phyloP scores from a whole-genome alignment of 2,113 vertebrate genomes.

The Trochalopteron elliotii region DNA sequence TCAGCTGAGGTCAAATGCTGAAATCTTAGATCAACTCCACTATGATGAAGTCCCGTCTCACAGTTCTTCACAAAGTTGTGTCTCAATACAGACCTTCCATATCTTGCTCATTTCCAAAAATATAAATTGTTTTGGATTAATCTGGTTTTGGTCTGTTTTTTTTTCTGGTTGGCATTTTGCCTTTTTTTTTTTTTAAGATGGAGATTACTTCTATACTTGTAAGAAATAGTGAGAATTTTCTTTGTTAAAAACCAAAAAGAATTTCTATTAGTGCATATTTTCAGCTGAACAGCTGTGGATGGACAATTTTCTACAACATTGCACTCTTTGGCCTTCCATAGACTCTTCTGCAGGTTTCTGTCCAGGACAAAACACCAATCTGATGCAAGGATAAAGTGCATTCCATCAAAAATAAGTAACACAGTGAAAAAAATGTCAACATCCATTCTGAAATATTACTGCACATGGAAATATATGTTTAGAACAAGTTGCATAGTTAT shows the following conservation, averaged over 20 bases:
- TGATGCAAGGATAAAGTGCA: neutral
- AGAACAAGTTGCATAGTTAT: neutral
- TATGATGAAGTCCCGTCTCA: neutral
- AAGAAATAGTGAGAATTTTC: neutral
- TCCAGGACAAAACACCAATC: neutral
- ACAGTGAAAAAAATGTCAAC: neutral
- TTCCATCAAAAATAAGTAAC: neutral
- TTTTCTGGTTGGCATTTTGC: neutral
- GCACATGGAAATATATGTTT: neutral
- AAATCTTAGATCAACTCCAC: fast-evolving
- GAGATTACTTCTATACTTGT: neutral
- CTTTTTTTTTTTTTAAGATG: neutral
- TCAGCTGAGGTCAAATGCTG: neutral
- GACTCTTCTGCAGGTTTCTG: neutral
- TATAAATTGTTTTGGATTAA: neutral
- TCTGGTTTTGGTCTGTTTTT: neutral
- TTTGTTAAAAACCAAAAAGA: neutral
- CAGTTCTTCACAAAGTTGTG: neutral
- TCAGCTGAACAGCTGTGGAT: neutral
- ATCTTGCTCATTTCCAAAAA: neutral
- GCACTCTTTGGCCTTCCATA: neutral
- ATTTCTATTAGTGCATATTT: neutral
- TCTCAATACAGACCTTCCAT: neutral
- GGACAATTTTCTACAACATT: neutral
- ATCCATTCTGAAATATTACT: neutral